A percentile compares a stretch with the other conserved stretches of the same genome.
phyloP scores from a whole-genome alignment of 1,140 invertebrate species.

The Pseudomyrmex flavicornis region DNA sequence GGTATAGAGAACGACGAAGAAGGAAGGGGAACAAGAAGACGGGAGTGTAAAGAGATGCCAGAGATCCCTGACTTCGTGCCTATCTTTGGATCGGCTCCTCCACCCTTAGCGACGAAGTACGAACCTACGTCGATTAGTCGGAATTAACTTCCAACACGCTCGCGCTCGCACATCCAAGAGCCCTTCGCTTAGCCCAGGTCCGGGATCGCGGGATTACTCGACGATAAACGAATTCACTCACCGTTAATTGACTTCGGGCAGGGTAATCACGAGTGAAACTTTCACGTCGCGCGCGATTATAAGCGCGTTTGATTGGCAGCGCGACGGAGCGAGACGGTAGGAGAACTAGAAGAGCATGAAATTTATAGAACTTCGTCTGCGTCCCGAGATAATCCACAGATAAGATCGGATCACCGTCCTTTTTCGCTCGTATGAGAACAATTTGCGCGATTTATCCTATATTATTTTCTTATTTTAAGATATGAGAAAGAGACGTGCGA shows the following conservation, averaged over 20 bases:
- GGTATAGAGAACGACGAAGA: constrained; percentile 13
- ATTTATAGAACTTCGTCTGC: constrained; percentile 53
- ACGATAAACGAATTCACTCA: constrained; percentile 70
- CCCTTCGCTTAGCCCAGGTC: constrained; percentile 75
- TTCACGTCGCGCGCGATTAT: constrained; percentile 66
- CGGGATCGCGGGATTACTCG: constrained; percentile 67
- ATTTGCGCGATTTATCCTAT: neutral
- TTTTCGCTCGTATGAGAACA: neutral
- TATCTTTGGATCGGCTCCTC: constrained; percentile 67
- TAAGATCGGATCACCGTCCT: neutral
- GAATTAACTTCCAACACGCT: constrained; percentile 76
- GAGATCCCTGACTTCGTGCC: constrained; percentile 50
- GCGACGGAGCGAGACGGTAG: constrained; percentile 2
- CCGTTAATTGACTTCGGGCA: constrained; percentile 68
- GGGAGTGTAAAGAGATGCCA: constrained; percentile 52
- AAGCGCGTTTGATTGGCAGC: constrained; percentile 64
- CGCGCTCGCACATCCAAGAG: constrained; percentile 68
- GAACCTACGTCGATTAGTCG: constrained; percentile 72
- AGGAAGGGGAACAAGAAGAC: neutral
- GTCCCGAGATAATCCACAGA: neutral
- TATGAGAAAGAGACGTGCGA: neutral
- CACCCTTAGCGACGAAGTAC: constrained; percentile 60
- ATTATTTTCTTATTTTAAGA: neutral
- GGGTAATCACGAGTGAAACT: constrained; percentile 71
- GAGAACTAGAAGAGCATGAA: constrained; percentile 27